Evolutionary conservation across 2,113 vertebrate species (phyloP), one percentile per base, ranked within the genome.

Genomic region (Cheilinus undulatus): DNA sequence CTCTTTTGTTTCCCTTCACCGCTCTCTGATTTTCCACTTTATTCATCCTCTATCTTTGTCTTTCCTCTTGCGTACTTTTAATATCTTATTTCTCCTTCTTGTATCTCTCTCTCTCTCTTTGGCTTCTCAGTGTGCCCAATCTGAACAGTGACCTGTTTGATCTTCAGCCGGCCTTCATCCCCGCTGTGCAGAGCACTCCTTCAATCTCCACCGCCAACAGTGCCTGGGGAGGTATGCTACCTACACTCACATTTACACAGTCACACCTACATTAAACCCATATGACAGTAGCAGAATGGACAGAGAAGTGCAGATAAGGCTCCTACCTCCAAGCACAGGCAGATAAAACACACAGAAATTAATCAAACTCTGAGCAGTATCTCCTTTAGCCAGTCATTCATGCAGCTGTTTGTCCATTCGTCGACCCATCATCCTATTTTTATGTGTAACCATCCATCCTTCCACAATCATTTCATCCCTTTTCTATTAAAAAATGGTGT

Each of bases 101-200:
- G 2, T 10, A 23, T 2, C 28, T 30, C 26, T 40, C 48, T 9
- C 28, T 46, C 32, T 1, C 54, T 32, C 24, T 38, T 46, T 36
- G 4, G 1, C 46, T 61, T 66, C 28, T 17, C 90, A 96, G 95
- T 73, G 93, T 95, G 83, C 95, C 95, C 86, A 95, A 95, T 83
- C 95, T 97, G 84, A 95, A 93, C 88, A 96, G 94, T 72, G 96
- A 97, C 92, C 94, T 97, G 82, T 97, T 97, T 91, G 96, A 97
- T 88, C 93, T 97, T 65, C 96, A 97, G 87, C 96, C 96, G 72
- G 88, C 95, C 11, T 97, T 97, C 92, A 94, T 97, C 89, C 96
- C 96, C 42, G 92, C 96, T 15, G 94, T 96, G 90, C 96, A 97
- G 85, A 96, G 95, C 86, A 94, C 92, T 80, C 95, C 95, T 78